phyloP scores from a whole-genome alignment of 2,113 vertebrate genomes.

The Leptodactylus fuscus region DNA sequence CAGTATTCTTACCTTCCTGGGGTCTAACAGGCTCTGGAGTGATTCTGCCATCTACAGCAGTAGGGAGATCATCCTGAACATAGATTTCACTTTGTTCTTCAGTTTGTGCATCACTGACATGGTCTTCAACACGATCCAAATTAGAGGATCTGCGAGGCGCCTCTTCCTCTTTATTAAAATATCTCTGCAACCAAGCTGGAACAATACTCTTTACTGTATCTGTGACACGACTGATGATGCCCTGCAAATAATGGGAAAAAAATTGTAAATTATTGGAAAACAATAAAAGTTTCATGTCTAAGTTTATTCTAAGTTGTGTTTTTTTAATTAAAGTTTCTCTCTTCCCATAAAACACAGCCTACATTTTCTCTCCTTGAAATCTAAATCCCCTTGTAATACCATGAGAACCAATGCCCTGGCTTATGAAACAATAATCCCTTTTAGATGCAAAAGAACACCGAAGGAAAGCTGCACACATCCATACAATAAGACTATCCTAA shows the following conservation, averaged over 20 bases:
- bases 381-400: not conserved
- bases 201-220: constrained; percentile 97
- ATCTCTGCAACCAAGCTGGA: constrained; percentile 93
- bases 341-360: not conserved
- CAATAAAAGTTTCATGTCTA: no score
- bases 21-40: constrained; percentile 85
- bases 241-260: constrained; percentile 72
- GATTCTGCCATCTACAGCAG: constrained; percentile 77
- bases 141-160: constrained; percentile 68
- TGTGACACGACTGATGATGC: constrained; percentile 92
- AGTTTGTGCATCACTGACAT: constrained; percentile 66
- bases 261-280: not conserved
- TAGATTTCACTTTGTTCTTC: constrained; percentile 67
- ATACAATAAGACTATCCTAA: no score
- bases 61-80: constrained; percentile 75
- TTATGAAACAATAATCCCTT: not conserved
- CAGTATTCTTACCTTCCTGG: constrained; percentile 81
- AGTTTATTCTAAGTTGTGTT: no score
- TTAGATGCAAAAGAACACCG: no score
- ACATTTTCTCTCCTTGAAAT: not conserved
- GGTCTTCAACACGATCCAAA: constrained; percentile 68
- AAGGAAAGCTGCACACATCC: not conserved
- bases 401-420: not conserved
- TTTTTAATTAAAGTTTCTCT: no score
- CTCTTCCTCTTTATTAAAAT: constrained; percentile 88